Conservation (phyloP, 2,888 invertebrate species). For the Ophion slaviceki region DNA sequence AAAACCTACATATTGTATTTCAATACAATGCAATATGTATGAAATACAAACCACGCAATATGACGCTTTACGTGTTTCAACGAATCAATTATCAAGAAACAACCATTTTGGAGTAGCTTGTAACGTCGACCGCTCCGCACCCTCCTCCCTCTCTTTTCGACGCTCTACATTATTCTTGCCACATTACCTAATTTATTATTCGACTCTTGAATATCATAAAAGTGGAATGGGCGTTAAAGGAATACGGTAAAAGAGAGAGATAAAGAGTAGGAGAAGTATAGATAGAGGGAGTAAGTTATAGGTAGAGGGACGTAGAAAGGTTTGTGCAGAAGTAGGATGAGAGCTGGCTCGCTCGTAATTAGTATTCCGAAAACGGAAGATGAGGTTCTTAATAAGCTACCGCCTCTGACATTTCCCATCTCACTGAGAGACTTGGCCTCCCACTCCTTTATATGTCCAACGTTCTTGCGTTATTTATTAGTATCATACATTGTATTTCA, state of each 20-base stretch:
- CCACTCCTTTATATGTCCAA: background rate
- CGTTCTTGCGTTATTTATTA: conserved; percentile 33
- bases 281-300: too few relatives aligned
- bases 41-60: too few relatives aligned
- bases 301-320: background rate
- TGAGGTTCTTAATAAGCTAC: conserved; percentile 56
- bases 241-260: conserved; percentile 6
- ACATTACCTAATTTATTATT: conserved; percentile 58
- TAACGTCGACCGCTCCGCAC: conserved; percentile 5
- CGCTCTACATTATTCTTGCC: background rate
- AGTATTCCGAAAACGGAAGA: conserved; percentile 57
- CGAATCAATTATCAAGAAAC: conserved; percentile 19
- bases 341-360: conserved; percentile 34
- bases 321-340: conserved; percentile 2
- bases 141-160: background rate
- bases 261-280: background rate
- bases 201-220: conserved; percentile 22
- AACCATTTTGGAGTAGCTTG: conserved; percentile 8
- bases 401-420: conserved; percentile 43
- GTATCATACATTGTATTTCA: conserved; percentile 17
- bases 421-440: background rate
- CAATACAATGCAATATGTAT: too few relatives aligned
- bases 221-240: background rate
- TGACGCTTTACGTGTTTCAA: too few relatives aligned
- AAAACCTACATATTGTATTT: too few relatives aligned